A percentile compares a stretch with the other conserved stretches of the same genome.
Evolutionary conservation across 2,888 invertebrate species (phyloP).

Genomic region (Actias luna): DNA sequence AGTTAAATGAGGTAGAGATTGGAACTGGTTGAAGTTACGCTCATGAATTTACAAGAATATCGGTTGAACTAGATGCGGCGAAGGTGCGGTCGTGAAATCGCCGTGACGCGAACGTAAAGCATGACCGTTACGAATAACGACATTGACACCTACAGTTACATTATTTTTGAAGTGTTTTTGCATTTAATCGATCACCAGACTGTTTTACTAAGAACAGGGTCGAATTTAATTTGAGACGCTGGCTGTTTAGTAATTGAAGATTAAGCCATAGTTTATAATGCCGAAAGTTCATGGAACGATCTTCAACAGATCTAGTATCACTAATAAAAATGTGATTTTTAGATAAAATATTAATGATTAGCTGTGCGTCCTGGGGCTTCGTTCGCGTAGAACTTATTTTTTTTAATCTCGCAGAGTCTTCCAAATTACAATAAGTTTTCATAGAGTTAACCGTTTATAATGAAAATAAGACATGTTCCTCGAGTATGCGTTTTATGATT

Average conservation of each 20-base stretch:
- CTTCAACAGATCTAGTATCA: no score
- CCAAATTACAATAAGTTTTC: no score
- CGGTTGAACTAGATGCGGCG: conserved; percentile 41
- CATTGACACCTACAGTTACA: background rate
- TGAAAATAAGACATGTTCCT: no score
- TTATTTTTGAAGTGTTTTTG: no score
- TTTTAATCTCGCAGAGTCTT: no score
- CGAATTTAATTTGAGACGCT: background rate
- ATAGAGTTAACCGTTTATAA: no score
- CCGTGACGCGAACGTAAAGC: conserved; percentile 21
- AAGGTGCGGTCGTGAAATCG: conserved; percentile 45
- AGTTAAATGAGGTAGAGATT: conserved; percentile 49
- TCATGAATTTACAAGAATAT: conserved; percentile 24
- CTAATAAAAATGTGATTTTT: no score
- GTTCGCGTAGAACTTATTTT: no score
- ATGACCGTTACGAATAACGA: conserved; percentile 28
- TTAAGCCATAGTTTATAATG: background rate
- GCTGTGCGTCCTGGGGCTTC: no score
- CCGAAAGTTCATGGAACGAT: no score
- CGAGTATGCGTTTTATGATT: no score
- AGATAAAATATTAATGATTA: no score
- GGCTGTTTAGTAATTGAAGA: background rate
- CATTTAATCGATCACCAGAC: background rate
- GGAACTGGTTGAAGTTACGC: conserved; percentile 35
- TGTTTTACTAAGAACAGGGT: background rate